phyloP scores from a whole-genome alignment of 2,888 invertebrate species.

The Drosophila buzzatii region DNA sequence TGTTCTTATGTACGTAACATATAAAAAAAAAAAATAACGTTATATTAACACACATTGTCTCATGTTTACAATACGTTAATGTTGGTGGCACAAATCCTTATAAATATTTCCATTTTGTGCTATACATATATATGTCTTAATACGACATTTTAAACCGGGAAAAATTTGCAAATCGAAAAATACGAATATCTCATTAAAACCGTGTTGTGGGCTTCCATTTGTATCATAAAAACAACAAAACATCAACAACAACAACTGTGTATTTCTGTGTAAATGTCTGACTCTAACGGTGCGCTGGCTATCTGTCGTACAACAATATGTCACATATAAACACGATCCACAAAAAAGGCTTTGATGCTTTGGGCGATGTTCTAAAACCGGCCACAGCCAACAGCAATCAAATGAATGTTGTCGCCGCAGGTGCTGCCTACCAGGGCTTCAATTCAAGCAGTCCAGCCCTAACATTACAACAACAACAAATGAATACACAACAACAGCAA shows the following conservation, averaged over 20 bases:
- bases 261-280: conserved; percentile 78
- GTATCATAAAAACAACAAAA: conserved; percentile 45
- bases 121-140: conserved; percentile 35
- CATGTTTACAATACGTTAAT: conserved; percentile 65
- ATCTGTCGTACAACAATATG: conserved; percentile 38
- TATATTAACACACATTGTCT: conserved; percentile 57
- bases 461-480: conserved; percentile 75
- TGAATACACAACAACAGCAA: conserved; percentile 72
- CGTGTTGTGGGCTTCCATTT: conserved; percentile 70
- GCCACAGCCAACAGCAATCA: conserved; percentile 83
- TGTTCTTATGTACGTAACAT: conserved; percentile 77
- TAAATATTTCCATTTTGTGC: conserved; percentile 23
- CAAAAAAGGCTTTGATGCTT: conserved; percentile 89
- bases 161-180: conserved; percentile 25
- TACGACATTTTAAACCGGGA: conserved; percentile 35
- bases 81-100: conserved; percentile 83
- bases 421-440: conserved; percentile 73
- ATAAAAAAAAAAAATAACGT: conserved; percentile 57
- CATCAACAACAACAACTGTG: conserved; percentile 43
- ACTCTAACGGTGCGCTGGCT: conserved; percentile 70
- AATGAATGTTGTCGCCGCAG: conserved; percentile 84
- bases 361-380: conserved; percentile 90
- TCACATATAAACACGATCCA: conserved; percentile 35
- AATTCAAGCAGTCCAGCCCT: conserved; percentile 56
- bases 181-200: conserved; percentile 25